These are phyloP conservation scores for Aramus guarauna DNA, from an alignment of 2,113 vertebrate species.

Conservation along the genomic window DNA sequence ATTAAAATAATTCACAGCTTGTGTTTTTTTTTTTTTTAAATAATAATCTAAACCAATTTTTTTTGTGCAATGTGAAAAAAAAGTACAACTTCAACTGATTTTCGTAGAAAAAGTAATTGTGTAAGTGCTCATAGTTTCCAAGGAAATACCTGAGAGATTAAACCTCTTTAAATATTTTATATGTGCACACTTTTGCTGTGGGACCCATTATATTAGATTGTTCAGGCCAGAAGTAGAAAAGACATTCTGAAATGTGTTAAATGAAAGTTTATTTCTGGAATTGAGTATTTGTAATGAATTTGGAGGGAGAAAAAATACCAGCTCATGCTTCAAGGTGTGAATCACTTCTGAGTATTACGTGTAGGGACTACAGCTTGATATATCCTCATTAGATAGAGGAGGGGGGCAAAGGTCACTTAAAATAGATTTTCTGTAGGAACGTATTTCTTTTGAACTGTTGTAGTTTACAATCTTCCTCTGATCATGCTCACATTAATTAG, in stretches of 20 bases:
- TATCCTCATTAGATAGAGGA: too few relatives aligned
- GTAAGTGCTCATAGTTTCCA: neutral
- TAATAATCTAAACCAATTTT: neutral
- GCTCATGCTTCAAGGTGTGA: neutral
- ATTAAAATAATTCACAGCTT: neutral
- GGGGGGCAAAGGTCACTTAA: neutral
- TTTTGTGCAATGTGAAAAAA: neutral
- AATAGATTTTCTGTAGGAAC: neutral
- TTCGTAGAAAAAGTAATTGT: neutral
- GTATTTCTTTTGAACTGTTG: neutral
- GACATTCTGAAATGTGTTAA: neutral
- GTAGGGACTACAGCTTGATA: too few relatives aligned
- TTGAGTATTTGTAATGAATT: neutral
- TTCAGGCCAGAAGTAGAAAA: neutral
- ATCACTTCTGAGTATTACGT: neutral
- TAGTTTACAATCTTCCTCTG: neutral
- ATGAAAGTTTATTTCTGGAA: neutral
- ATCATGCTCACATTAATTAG: neutral
- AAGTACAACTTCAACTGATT: neutral
- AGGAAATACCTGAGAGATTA: slow-evolving; percentile 2
- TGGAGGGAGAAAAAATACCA: neutral
- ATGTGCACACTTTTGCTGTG: neutral
- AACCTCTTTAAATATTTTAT: neutral
- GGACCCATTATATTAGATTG: neutral
- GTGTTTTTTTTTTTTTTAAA: neutral